phyloP scores from a whole-genome alignment of 2,113 vertebrate species.

The Phalacrocorax brasilianus region DNA sequence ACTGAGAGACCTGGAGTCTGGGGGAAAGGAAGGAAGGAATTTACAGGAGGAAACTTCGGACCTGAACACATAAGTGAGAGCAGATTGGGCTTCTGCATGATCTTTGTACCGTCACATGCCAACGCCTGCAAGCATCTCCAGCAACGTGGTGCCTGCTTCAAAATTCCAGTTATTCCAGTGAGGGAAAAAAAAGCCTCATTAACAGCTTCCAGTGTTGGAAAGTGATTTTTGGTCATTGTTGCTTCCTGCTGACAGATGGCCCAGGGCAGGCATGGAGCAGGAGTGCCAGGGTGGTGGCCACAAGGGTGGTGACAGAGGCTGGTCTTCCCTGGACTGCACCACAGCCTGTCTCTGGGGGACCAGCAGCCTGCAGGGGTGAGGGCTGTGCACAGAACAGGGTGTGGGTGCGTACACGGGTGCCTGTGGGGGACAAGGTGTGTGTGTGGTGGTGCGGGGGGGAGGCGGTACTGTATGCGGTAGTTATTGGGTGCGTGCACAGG shows the following conservation, averaged over 20 bases:
- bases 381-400: neutral
- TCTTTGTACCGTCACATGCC: neutral
- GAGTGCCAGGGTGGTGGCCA: too few relatives aligned
- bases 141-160: accelerated
- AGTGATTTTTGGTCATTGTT: neutral
- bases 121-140: neutral
- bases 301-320: neutral
- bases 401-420: too few relatives aligned
- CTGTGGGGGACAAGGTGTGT: too few relatives aligned
- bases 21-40: neutral
- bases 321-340: neutral
- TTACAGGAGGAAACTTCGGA: neutral
- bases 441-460: too few relatives aligned
- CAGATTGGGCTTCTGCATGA: neutral
- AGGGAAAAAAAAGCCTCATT: neutral
- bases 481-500: neutral
- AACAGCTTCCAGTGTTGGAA: neutral
- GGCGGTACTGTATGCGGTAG: neutral
- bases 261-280: neutral
- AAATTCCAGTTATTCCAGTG: neutral
- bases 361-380: too few relatives aligned
- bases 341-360: too few relatives aligned
- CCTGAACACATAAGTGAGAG: accelerated
- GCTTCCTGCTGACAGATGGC: neutral
- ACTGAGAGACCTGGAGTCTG: neutral